Conservation (phyloP, 1,140 invertebrate species). For the Centruroides vittatus region DNA sequence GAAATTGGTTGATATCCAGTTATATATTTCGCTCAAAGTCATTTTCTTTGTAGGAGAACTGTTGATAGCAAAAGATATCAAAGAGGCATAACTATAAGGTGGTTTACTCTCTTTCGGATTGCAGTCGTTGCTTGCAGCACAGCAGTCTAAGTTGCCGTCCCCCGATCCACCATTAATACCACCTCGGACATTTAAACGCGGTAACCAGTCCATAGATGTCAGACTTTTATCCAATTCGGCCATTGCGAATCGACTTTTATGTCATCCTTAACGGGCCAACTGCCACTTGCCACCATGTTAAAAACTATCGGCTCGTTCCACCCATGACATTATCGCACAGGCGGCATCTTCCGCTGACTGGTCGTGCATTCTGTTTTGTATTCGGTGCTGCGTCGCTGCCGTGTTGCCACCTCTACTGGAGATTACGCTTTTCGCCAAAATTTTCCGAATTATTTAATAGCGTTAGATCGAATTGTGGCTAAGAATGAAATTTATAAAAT, state of each 20-base stretch:
- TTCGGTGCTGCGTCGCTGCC: too few relatives aligned
- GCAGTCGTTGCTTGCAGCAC: slow-evolving; percentile 9
- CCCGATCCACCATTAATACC: slow-evolving; percentile 11
- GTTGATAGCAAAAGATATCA: slow-evolving; percentile 54
- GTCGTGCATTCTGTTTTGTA: too few relatives aligned
- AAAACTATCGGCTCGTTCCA: too few relatives aligned
- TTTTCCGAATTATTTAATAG: too few relatives aligned
- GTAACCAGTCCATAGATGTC: slow-evolving; percentile 42
- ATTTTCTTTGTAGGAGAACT: slow-evolving; percentile 42
- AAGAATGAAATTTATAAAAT: too few relatives aligned
- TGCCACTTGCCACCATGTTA: too few relatives aligned
- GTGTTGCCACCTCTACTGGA: too few relatives aligned
- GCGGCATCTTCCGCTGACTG: too few relatives aligned
- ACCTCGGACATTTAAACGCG: slow-evolving; percentile 32
- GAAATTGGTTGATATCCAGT: slow-evolving; percentile 38
- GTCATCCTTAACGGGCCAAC: too few relatives aligned
- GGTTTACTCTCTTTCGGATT: slow-evolving; percentile 35
- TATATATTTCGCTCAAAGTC: slow-evolving; percentile 38
- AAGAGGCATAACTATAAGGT: slow-evolving; percentile 49
- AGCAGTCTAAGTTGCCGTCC: slow-evolving; percentile 16
- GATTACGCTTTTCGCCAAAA: too few relatives aligned
- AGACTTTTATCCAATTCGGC: slow-evolving; percentile 36
- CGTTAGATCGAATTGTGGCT: too few relatives aligned
- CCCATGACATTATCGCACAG: too few relatives aligned
- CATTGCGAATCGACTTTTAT: slow-evolving; percentile 15